Evolutionary conservation across 2,888 invertebrate genomes (phyloP).

Genomic region (Beris morrisii): DNA sequence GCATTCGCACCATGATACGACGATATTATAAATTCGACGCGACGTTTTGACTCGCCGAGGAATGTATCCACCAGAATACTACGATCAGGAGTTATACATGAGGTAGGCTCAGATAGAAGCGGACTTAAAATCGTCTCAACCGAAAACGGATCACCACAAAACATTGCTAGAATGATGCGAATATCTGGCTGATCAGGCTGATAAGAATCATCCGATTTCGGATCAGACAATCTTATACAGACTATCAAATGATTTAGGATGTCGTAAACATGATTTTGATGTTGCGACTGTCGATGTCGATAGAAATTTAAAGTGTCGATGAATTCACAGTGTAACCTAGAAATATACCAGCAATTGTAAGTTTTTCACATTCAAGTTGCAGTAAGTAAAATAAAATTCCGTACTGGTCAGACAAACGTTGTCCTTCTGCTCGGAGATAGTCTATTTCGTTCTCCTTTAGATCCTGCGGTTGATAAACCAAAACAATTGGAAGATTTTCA

Average conservation of each 20-base stretch:
- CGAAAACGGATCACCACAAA: conserved; percentile 92
- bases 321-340: conserved; percentile 53
- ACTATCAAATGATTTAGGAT: conserved; percentile 56
- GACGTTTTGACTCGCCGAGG: conserved; percentile 85
- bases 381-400: not conserved
- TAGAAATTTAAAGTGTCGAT: conserved; percentile 49
- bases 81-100: conserved; percentile 68
- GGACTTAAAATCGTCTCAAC: conserved; percentile 88
- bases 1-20: conserved; percentile 94
- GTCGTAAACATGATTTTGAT: conserved; percentile 56
- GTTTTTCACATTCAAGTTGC: not conserved
- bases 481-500: conserved; percentile 83
- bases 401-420: conserved; percentile 84
- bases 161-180: conserved; percentile 92
- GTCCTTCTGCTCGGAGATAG: conserved; percentile 84
- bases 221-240: conserved; percentile 53
- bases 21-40: conserved; percentile 87
- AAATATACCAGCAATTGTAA: not conserved
- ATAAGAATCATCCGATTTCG: conserved; percentile 54
- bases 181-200: conserved; percentile 55
- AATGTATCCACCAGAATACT: conserved; percentile 91
- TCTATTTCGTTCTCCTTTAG: conserved; percentile 83
- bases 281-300: conserved; percentile 52
- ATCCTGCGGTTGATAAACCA: conserved; percentile 84
- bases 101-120: conserved; percentile 81